Conservation (phyloP, 1,140 invertebrate genomes). For the Drosophila ohnishii region DNA sequence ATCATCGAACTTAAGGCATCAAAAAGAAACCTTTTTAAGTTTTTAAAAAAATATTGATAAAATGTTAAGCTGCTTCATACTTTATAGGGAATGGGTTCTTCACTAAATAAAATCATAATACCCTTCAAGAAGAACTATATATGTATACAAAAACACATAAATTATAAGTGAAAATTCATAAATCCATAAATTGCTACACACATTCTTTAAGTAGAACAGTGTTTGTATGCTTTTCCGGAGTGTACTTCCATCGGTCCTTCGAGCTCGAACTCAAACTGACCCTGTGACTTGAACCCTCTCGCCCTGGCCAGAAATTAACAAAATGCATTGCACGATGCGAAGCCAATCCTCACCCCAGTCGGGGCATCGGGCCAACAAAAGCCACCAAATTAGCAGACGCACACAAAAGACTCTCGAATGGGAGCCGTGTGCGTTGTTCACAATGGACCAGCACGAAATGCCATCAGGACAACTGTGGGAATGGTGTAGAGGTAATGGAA, state of each 20-base stretch:
- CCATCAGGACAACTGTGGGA: slow-evolving; percentile 32
- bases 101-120: too few relatives aligned
- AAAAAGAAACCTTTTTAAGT: background rate
- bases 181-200: background rate
- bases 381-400: slow-evolving; percentile 74
- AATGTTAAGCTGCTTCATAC: too few relatives aligned
- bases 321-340: slow-evolving; percentile 44
- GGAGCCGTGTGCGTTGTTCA: slow-evolving; percentile 25
- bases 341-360: slow-evolving; percentile 19
- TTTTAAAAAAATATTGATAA: too few relatives aligned
- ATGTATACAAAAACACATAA: background rate
- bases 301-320: slow-evolving; percentile 39
- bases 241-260: slow-evolving; percentile 6
- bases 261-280: slow-evolving; percentile 5
- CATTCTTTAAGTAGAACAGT: too few relatives aligned
- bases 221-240: background rate
- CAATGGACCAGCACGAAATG: slow-evolving; percentile 64
- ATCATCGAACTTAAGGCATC: background rate
- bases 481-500: slow-evolving; percentile 31
- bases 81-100: too few relatives aligned
- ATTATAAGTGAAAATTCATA: background rate
- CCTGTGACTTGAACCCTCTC: slow-evolving; percentile 18
- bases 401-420: slow-evolving; percentile 51
- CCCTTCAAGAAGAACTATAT: too few relatives aligned
- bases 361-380: slow-evolving; percentile 58